A percentile compares a stretch with the other conserved stretches of the same genome.
phyloP scores from a whole-genome alignment of 2,113 vertebrate species.

The Petaurus breviceps region DNA sequence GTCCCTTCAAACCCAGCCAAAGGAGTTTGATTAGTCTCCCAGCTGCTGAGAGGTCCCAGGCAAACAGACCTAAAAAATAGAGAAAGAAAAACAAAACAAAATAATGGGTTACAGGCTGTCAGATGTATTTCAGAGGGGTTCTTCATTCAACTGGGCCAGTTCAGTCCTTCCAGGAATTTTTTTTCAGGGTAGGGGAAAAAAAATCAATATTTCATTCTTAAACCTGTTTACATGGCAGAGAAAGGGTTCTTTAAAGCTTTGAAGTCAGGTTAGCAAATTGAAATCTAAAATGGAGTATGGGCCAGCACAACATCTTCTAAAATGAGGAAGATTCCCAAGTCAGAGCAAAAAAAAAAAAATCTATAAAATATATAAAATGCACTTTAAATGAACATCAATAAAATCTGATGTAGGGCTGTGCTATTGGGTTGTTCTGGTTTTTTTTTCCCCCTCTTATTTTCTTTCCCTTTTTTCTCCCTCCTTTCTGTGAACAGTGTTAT shows the following conservation, averaged over 20 bases:
- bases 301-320: slow-evolving; percentile 56
- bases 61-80: slow-evolving; percentile 80
- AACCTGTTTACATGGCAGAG: slow-evolving; percentile 63
- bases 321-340: slow-evolving; percentile 63
- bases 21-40: slow-evolving; percentile 66
- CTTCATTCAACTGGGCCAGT: slow-evolving; percentile 15
- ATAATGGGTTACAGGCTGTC: slow-evolving; percentile 73
- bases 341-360: slow-evolving; percentile 23
- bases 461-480: slow-evolving; percentile 39
- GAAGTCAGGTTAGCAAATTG: slow-evolving; percentile 66
- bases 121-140: slow-evolving; percentile 59
- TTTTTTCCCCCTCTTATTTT: background rate
- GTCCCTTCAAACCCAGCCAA: slow-evolving; percentile 46
- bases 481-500: slow-evolving; percentile 46
- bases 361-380: slow-evolving; percentile 18
- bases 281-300: slow-evolving; percentile 59
- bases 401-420: slow-evolving; percentile 68
- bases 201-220: slow-evolving; percentile 67
- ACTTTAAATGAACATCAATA: slow-evolving; percentile 77
- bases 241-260: slow-evolving; percentile 59
- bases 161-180: slow-evolving; percentile 38
- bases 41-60: slow-evolving; percentile 75
- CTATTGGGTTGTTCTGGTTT: slow-evolving; percentile 35
- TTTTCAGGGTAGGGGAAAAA: slow-evolving; percentile 10
- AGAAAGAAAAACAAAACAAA: slow-evolving; percentile 71